Percentiles rank a stretch among this genome's conserved stretches.
These are phyloP conservation scores for Tupaia chinensis DNA, from an alignment of 2,113 vertebrate species.

Conservation along the genomic window DNA sequence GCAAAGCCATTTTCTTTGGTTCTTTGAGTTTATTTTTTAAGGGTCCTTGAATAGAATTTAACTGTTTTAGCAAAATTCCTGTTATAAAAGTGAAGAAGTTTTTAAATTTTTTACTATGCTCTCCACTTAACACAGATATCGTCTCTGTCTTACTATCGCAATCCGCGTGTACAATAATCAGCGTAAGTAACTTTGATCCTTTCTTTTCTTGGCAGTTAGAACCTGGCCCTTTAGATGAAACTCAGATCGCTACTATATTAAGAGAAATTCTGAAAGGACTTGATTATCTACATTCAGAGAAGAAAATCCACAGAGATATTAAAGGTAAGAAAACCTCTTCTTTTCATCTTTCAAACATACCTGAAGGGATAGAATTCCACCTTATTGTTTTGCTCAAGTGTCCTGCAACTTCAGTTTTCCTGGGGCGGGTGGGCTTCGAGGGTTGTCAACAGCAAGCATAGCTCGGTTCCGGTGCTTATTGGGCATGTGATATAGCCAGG, in stretches of 20 bases:
- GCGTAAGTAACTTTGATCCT: neutral
- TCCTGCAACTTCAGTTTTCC: accelerated
- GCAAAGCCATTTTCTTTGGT: neutral
- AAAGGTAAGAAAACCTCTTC: conserved; percentile 90
- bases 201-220: conserved; percentile 90
- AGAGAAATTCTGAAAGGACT: conserved; percentile 98
- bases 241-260: conserved; percentile 97
- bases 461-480: accelerated
- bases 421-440: neutral
- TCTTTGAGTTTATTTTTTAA: neutral
- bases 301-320: conserved; percentile 99
- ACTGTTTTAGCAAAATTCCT: neutral
- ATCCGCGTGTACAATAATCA: too few species aligned
- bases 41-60: neutral
- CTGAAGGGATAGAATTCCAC: accelerated
- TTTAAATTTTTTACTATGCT: neutral
- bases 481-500: accelerated
- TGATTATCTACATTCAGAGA: conserved; percentile 98
- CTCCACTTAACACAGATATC: neutral
- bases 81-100: neutral
- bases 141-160: neutral
- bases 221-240: conserved; percentile 96
- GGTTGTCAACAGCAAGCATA: accelerated
- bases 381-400: neutral
- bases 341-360: neutral